These are phyloP conservation scores for Pollenia angustigena DNA, from an alignment of 2,888 invertebrate genomes.

Conservation along the genomic window DNA sequence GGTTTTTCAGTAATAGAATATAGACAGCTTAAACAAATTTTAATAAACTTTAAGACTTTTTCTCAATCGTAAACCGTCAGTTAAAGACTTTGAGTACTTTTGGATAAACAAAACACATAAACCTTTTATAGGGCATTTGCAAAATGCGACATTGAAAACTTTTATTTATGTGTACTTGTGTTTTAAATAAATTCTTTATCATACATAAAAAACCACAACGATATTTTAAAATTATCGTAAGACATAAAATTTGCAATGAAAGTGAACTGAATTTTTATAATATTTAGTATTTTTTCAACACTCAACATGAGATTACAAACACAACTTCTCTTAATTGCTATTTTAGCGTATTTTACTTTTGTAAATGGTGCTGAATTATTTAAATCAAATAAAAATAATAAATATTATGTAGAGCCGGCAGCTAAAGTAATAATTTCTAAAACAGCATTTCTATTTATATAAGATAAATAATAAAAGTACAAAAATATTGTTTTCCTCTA, in stretches of 20 bases:
- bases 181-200: slow-evolving; percentile 25
- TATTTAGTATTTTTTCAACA: slow-evolving; percentile 50
- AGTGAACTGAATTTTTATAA: slow-evolving; percentile 42
- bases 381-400: slow-evolving; percentile 52
- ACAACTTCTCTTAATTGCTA: slow-evolving; percentile 36
- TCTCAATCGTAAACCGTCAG: too few relatives aligned
- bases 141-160: not conserved
- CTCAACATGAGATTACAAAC: slow-evolving; percentile 49
- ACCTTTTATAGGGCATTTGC: slow-evolving; percentile 1
- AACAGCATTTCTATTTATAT: not conserved
- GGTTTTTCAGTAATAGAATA: too few relatives aligned
- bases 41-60: too few relatives aligned
- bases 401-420: slow-evolving; percentile 56
- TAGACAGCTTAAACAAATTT: too few relatives aligned
- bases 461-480: not conserved
- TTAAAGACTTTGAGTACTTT: too few relatives aligned
- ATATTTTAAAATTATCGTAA: slow-evolving; percentile 13
- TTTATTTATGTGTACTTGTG: slow-evolving; percentile 1
- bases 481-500: slow-evolving; percentile 1
- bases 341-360: slow-evolving; percentile 16
- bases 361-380: slow-evolving; percentile 37
- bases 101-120: too few relatives aligned
- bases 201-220: slow-evolving; percentile 25
- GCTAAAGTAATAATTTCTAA: slow-evolving; percentile 45
- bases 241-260: slow-evolving; percentile 36